phyloP scores from a whole-genome alignment of 2,797 vertebrate species.

The Clarias pachynema region DNA sequence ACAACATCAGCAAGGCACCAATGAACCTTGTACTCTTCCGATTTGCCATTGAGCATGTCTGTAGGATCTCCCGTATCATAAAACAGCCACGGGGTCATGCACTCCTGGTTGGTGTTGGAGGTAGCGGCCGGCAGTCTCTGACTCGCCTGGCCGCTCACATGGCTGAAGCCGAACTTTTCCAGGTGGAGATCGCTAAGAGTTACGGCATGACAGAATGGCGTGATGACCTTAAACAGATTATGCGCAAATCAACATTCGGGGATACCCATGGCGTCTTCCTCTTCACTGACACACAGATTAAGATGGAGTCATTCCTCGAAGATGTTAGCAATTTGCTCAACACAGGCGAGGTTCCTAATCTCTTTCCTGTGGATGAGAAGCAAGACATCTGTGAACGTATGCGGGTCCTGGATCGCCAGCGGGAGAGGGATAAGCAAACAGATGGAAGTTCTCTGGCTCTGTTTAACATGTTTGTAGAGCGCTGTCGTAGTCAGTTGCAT shows the following conservation, averaged over 20 bases:
- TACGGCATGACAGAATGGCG: constrained; percentile 85
- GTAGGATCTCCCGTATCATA: constrained; percentile 86
- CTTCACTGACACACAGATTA: constrained; percentile 90
- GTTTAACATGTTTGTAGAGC: constrained; percentile 90
- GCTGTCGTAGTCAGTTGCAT: constrained; percentile 86
- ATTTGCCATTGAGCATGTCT: constrained; percentile 92
- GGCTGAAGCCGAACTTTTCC: constrained; percentile 85
- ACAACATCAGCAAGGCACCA: constrained; percentile 85
- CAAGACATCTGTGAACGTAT: constrained; percentile 89
- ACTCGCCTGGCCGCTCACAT: constrained; percentile 88
- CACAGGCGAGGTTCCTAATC: constrained; percentile 89
- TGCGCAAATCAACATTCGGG: constrained; percentile 81
- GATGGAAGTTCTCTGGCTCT: constrained; percentile 85
- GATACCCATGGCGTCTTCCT: constrained; percentile 87
- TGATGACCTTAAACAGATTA: constrained; percentile 85
- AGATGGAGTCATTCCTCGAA: constrained; percentile 89
- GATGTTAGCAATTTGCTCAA: constrained; percentile 91
- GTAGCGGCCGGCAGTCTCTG: constrained; percentile 88
- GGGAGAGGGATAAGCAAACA: constrained; percentile 84
- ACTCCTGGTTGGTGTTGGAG: constrained; percentile 88
- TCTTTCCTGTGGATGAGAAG: constrained; percentile 87
- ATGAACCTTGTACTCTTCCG: constrained; percentile 91
- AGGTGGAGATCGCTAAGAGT: constrained; percentile 88
- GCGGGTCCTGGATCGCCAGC: constrained; percentile 83
- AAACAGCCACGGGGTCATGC: constrained; percentile 89